Conservation (phyloP, 2,797 vertebrate genomes). For the Enteromius unitaeniatus region DNA sequence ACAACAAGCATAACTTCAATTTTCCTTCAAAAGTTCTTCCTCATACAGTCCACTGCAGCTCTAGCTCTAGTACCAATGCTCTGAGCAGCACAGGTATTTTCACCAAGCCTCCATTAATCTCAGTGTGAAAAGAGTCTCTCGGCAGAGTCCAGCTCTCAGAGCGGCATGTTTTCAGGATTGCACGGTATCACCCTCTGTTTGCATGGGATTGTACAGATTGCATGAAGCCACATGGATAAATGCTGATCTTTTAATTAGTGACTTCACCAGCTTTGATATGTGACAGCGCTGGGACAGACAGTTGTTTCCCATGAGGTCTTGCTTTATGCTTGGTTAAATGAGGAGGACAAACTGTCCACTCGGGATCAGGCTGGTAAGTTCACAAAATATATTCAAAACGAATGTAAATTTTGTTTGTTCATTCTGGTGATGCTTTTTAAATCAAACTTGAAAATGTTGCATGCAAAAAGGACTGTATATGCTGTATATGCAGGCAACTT, state of each 20-base stretch:
- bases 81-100: conserved; percentile 42
- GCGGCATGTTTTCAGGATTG: conserved; percentile 15
- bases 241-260: conserved; percentile 9
- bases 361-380: conserved; percentile 66
- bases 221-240: conserved; percentile 8
- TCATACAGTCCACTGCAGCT: background rate
- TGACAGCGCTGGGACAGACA: background rate
- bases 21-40: background rate
- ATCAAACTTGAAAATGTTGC: background rate
- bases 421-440: background rate
- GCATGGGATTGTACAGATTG: conserved; percentile 2
- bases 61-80: conserved; percentile 8
- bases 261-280: conserved; percentile 12
- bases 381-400: background rate
- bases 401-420: background rate
- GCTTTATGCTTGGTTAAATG: conserved; percentile 57
- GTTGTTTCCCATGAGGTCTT: conserved; percentile 34
- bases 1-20: background rate
- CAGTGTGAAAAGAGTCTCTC: conserved; percentile 34
- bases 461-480: background rate
- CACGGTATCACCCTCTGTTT: background rate
- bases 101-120: conserved; percentile 39
- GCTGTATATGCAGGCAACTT: background rate
- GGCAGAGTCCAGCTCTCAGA: conserved; percentile 19
- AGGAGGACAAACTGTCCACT: conserved; percentile 61